A percentile compares a stretch with the other conserved stretches of the same genome.
Conservation (phyloP, 2,888 invertebrate species). For the Frankliniella fusca region DNA sequence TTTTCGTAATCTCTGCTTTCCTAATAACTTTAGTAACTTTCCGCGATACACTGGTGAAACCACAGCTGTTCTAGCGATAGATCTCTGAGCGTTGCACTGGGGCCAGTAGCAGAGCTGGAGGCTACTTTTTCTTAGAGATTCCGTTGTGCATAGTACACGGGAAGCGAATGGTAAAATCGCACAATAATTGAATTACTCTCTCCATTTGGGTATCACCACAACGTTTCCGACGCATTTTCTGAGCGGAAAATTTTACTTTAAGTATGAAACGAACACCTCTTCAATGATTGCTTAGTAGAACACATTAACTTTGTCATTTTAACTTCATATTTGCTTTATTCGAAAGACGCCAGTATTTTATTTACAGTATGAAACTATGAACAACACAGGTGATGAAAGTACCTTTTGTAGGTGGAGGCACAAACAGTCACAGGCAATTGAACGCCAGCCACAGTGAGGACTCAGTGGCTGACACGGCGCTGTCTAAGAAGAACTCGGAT, state of each 20-base stretch:
- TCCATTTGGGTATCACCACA: no score
- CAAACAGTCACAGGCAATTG: constrained; percentile 42
- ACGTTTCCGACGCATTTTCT: background rate
- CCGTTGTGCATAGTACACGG: no score
- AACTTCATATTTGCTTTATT: no score
- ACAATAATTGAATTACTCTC: no score
- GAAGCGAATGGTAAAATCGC: no score
- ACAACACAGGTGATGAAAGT: constrained; percentile 9
- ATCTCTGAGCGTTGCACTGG: constrained; percentile 6
- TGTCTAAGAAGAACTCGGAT: constrained; percentile 78
- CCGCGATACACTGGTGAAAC: background rate
- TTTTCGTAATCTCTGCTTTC: constrained; percentile 8
- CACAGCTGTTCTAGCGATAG: background rate
- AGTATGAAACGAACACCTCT: background rate
- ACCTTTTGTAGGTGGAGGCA: constrained; percentile 18
- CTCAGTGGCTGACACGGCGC: constrained; percentile 72
- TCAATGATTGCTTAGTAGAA: no score
- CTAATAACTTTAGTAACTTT: constrained; percentile 1
- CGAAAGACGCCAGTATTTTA: no score
- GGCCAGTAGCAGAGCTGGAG: constrained; percentile 2
- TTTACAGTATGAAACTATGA: background rate
- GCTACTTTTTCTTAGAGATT: no score
- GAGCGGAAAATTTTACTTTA: background rate
- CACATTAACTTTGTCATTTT: no score
- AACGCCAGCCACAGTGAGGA: constrained; percentile 77